Evolutionary conservation across 2,797 vertebrate genomes (phyloP), one percentile per base, ranked within the genome.

Genomic region (Manis crassicaudata): DNA sequence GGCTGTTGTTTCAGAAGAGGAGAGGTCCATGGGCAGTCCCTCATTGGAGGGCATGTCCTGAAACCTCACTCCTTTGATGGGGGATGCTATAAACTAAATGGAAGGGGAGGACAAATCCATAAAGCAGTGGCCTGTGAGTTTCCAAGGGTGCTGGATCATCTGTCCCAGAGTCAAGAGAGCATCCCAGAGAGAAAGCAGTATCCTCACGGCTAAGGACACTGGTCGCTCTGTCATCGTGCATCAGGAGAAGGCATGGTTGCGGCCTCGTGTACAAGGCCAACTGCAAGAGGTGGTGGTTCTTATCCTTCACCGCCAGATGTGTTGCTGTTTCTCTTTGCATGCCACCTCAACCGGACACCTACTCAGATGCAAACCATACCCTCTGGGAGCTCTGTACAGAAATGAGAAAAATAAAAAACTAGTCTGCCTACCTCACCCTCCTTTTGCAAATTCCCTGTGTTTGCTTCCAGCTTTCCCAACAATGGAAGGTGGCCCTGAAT

Each of bases 341-440:
- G 35, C 20, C 72, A 7, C 82, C 50, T 73, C 95, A 76, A 27
- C 63, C 88, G 91, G 92, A 87, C 37, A 52, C 21, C 85, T 23
- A 32, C 9, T 50, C 32, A 46, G 89, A 87, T 58, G 67, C 56
- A 76, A 76, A 91, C 50, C 27, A 40, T 46, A 63, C 20, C 25
- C 4, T 85, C 90, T 93, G 68, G 77, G 67, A 94, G 62, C 92
- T 85, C 80, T 25, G 40, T 68, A 72, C 6, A 83, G 16, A 89
- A 95, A 90, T 8, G 37, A 96, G 50, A 54, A 4, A 32, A 43
- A 8, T 35, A 23, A n/a, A 21, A 8, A 25, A 9, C 2, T 50
- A 23, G 17, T 29, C 58, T 80, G 27, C 37, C 18, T 65, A 43
- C 4, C n/a, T 37, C 10, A 3, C 67, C 8, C 4, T 27, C 25